Conservation (phyloP, 2,113 vertebrate species). For the Oncorhynchus gorbuscha region DNA sequence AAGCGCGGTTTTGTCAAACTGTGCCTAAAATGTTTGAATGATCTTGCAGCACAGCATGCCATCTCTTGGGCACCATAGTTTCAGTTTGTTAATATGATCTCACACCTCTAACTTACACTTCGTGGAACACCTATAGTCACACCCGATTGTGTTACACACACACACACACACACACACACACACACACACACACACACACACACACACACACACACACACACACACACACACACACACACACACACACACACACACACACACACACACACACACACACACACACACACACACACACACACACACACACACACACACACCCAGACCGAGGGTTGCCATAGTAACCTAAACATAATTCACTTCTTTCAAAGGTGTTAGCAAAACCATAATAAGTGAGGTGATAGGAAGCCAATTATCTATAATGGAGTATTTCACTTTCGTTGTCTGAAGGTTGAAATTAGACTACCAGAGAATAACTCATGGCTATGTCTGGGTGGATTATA, state of each 20-base stretch:
- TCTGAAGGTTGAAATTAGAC: neutral
- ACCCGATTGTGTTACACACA: neutral
- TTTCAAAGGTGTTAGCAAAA: neutral
- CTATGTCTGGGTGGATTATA: neutral
- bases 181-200: too few relatives aligned
- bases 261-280: neutral
- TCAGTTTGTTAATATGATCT: conserved; percentile 5
- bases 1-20: too few relatives aligned
- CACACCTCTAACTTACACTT: neutral
- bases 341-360: conserved; percentile 3
- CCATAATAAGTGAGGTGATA: neutral
- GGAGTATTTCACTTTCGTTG: neutral
- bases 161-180: too few relatives aligned
- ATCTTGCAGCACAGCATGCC: too few relatives aligned
- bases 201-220: too few relatives aligned
- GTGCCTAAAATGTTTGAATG: too few relatives aligned
- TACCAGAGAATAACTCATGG: neutral
- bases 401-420: conserved; percentile 1
- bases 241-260: too few relatives aligned
- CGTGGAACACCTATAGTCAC: neutral
- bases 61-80: neutral
- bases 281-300: neutral
- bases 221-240: too few relatives aligned
- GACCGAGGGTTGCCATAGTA: conserved; percentile 1
- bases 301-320: neutral